Base-by-base conservation (phyloP, 2,888 invertebrate species). In the Dynastes maya region DNA sequence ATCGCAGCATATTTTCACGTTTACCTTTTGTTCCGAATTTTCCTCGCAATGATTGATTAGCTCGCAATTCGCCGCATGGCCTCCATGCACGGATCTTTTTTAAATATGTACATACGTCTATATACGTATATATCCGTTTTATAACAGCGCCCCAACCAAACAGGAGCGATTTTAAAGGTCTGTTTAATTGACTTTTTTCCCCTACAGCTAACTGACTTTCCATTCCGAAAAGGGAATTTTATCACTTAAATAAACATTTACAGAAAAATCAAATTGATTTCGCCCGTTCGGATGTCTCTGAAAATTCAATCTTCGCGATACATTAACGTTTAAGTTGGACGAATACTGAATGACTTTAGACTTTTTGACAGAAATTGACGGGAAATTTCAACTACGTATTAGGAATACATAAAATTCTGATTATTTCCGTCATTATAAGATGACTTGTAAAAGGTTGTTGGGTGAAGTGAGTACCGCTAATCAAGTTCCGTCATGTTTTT, bases 241-340 rank as follows among this genome's bases (percentile, higher is more conserved):
- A 70, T 70, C 70, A 70, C 70, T 70, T 70, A 70, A 53, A 70
- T 53, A 70, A 70, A 70, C 55, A 70, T 53, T 70, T 22, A 53
- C 27, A 53, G 32, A 53, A 70, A 70, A 70, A 70, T 32, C 70
- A 70, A 70, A 70, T 70, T 53, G 70, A 70, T 70, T 70, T 70
- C 53, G n/a, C 45, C 29, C 32, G 55, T 53, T 40, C 64, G 37
- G n/a, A 32, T 40, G 32, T 5, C 55, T 22, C 8, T 22, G 22
- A 58, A 58, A 58, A 58, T 22, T 58, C 55, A 22, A 22, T 58
- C 55, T 16, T 58, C 55, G 22, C 16, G 27, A 27, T 32, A 64
- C 37, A 37, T 64, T 32, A 40, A n/a, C 29, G n/a, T 13, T 27
- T 32, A 64, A 64, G 29, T 64, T 64, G n/a, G 13, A n/a, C 9